Conservation (phyloP, 2,888 invertebrate species). For the Epirrhoe tristata region DNA sequence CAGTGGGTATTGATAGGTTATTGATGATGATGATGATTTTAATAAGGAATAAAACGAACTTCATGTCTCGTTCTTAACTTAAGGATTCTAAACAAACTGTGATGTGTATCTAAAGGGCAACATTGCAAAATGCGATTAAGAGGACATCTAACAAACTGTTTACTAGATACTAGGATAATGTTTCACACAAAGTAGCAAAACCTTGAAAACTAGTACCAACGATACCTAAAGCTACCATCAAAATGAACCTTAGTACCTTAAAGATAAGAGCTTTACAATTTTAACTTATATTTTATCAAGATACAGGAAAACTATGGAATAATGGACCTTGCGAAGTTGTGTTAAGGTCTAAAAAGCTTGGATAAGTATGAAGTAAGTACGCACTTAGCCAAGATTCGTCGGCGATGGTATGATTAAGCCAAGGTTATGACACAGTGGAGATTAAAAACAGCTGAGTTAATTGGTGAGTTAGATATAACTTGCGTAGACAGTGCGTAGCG, state of each 20-base stretch:
- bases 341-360: slow-evolving; percentile 27
- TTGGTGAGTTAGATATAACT: not conserved
- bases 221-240: slow-evolving; percentile 28
- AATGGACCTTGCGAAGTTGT: slow-evolving; percentile 16
- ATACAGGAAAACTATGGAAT: slow-evolving; percentile 9
- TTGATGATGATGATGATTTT: too few relatives aligned
- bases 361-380: slow-evolving; percentile 21
- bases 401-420: slow-evolving; percentile 39
- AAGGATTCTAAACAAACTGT: not conserved
- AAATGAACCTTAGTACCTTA: slow-evolving; percentile 29
- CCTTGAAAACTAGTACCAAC: slow-evolving; percentile 29
- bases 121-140: not conserved
- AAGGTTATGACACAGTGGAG: slow-evolving; percentile 41
- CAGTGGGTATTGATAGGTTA: too few relatives aligned
- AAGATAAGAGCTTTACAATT: slow-evolving; percentile 30
- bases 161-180: slow-evolving; percentile 26
- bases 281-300: slow-evolving; percentile 25
- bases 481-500: not conserved
- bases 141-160: slow-evolving; percentile 5
- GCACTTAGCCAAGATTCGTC: slow-evolving; percentile 38
- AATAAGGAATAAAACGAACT: too few relatives aligned
- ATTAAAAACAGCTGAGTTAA: slow-evolving; percentile 11
- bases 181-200: slow-evolving; percentile 24
- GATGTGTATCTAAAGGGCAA: not conserved
- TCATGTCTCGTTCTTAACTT: not conserved